Evolutionary conservation across 2,113 vertebrate species (phyloP).

Genomic region (Circaetus cinerascens): DNA sequence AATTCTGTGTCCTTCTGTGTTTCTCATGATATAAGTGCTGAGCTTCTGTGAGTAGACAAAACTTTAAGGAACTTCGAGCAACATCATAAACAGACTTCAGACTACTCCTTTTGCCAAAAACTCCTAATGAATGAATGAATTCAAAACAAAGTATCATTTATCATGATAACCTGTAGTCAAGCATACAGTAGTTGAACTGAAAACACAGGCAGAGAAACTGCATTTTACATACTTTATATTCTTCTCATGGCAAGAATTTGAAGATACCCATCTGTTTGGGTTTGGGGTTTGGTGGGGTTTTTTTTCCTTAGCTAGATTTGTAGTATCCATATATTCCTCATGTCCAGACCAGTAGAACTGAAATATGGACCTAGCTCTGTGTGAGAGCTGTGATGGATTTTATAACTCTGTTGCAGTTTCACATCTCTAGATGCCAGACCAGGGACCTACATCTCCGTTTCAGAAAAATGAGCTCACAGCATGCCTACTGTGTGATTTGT

Average conservation of each 20-base stretch:
- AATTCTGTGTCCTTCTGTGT: neutral
- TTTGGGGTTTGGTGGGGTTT: accelerated
- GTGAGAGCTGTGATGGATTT: neutral
- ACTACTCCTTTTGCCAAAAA: neutral
- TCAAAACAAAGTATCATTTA: neutral
- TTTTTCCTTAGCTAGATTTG: neutral
- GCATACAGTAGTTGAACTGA: neutral
- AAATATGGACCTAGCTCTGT: neutral
- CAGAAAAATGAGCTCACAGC: neutral
- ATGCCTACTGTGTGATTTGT: neutral
- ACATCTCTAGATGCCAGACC: neutral
- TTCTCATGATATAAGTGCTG: neutral
- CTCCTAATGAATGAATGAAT: neutral
- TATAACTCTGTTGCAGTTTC: neutral
- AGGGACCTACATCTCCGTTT: neutral
- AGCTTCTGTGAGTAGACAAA: neutral
- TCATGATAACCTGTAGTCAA: neutral
- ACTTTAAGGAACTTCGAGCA: neutral
- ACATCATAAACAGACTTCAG: neutral
- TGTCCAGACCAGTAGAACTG: neutral
- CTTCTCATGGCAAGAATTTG: neutral
- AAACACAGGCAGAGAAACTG: neutral
- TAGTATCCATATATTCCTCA: neutral
- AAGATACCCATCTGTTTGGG: neutral
- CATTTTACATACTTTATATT: neutral